Evolutionary conservation across 2,113 vertebrate genomes (phyloP).

Genomic region (Geococcyx californianus): DNA sequence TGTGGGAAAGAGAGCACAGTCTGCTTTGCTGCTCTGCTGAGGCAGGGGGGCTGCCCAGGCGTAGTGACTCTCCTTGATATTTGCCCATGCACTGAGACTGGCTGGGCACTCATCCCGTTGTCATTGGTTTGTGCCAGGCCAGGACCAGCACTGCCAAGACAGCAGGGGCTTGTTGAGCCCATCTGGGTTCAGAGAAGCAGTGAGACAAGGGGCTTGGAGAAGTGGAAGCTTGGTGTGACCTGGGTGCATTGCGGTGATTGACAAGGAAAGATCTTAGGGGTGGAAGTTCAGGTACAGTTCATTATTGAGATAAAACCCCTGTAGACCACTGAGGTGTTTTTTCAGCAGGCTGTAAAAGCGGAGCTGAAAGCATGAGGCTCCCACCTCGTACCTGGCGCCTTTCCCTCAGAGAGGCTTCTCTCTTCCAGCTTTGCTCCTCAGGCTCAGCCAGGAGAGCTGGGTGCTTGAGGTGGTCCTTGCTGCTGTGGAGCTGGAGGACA

Average conservation of each 20-base stretch:
- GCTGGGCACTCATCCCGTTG: neutral
- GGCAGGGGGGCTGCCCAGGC: neutral
- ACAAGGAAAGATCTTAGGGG: neutral
- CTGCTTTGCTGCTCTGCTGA: neutral
- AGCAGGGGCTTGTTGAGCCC: neutral
- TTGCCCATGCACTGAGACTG: rapidly evolving
- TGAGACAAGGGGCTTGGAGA: neutral
- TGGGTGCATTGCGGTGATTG: rapidly evolving
- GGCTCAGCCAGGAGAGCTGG: neutral
- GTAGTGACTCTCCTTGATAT: rapidly evolving
- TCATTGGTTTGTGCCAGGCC: neutral
- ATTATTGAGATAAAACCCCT: neutral
- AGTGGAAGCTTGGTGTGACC: neutral
- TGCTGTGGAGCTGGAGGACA: neutral
- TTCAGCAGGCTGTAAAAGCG: neutral
- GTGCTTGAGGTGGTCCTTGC: too few species aligned
- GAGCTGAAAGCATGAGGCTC: neutral
- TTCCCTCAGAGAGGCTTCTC: neutral
- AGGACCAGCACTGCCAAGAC: neutral
- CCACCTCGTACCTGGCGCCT: rapidly evolving
- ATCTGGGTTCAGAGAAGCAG: neutral
- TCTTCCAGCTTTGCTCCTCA: neutral
- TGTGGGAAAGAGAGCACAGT: neutral
- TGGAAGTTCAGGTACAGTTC: neutral
- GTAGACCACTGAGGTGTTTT: neutral